phyloP scores from a whole-genome alignment of 2,888 invertebrate species.

The Sisyra nigra region DNA sequence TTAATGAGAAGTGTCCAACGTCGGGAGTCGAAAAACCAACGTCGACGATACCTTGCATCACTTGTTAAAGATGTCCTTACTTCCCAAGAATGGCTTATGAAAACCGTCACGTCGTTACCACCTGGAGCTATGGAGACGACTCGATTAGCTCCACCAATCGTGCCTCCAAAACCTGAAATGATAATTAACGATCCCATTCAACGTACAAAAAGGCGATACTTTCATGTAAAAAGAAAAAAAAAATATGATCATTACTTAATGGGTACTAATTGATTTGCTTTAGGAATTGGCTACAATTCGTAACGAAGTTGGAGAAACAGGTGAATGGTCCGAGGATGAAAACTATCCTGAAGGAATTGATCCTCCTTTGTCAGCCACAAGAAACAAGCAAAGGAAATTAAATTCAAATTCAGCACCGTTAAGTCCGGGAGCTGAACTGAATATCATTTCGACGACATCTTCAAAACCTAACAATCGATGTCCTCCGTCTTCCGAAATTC shows the following conservation, averaged over 20 bases:
- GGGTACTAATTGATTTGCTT: constrained; percentile 22
- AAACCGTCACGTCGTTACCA: constrained; percentile 45
- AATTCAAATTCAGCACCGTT: constrained; percentile 1
- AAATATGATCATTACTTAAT: no score
- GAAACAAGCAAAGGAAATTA: constrained; percentile 3
- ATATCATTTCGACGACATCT: constrained; percentile 30
- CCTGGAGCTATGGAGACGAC: constrained; percentile 35
- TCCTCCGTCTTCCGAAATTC: constrained; percentile 24
- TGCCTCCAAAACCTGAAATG: constrained; percentile 14
- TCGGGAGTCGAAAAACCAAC: constrained; percentile 43
- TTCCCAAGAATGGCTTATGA: constrained; percentile 53
- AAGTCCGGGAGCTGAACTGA: constrained; percentile 22
- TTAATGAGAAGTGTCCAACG: constrained; percentile 60
- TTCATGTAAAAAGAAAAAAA: constrained; percentile 11
- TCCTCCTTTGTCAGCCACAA: neutral
- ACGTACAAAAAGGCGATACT: constrained; percentile 32
- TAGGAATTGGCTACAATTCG: constrained; percentile 54
- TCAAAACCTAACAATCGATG: constrained; percentile 12
- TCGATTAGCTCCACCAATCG: constrained; percentile 13
- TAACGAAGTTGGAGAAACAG: constrained; percentile 49
- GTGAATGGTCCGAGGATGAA: constrained; percentile 56
- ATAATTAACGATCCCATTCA: constrained; percentile 10
- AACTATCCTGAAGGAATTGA: constrained; percentile 47
- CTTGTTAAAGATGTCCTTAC: constrained; percentile 58
- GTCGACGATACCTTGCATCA: constrained; percentile 37